Evolutionary conservation across 2,888 invertebrate species (phyloP).

Genomic region (Hipparchia sbordonii): DNA sequence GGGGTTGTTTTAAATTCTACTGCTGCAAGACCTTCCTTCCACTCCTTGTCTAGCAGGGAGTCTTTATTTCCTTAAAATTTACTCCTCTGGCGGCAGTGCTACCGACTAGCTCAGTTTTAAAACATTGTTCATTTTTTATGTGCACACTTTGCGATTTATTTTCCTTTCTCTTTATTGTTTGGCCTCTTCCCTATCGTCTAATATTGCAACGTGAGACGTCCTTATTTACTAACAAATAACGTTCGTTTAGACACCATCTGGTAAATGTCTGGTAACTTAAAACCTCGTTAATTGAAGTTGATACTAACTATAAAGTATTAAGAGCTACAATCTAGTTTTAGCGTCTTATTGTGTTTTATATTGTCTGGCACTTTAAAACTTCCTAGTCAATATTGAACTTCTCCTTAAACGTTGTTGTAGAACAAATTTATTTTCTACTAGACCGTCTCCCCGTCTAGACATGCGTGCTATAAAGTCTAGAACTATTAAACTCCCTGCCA

Average conservation of each 20-base stretch:
- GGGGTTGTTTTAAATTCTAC: slow-evolving; percentile 18
- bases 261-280: not conserved
- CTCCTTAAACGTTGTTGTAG: not conserved
- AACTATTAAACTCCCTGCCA: slow-evolving; percentile 26
- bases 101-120: not conserved
- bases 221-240: too few relatives aligned
- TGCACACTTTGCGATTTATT: not conserved
- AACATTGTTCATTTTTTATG: not conserved
- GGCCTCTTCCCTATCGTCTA: not conserved
- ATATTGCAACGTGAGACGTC: not conserved
- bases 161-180: not conserved
- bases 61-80: slow-evolving; percentile 12
- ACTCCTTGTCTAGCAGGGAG: slow-evolving; percentile 8
- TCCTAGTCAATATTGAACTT: not conserved
- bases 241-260: not conserved
- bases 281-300: not conserved
- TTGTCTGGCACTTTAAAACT: not conserved
- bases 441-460: slow-evolving; percentile 56
- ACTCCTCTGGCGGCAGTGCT: slow-evolving; percentile 1
- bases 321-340: not conserved
- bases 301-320: not conserved
- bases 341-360: not conserved
- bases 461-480: slow-evolving; percentile 50
- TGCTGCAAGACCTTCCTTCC: slow-evolving; percentile 15
- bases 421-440: slow-evolving; percentile 3